Evolutionary conservation across 2,797 vertebrate species (phyloP), one percentile per base, ranked within the genome.

Genomic region (Saxicola maurus): DNA sequence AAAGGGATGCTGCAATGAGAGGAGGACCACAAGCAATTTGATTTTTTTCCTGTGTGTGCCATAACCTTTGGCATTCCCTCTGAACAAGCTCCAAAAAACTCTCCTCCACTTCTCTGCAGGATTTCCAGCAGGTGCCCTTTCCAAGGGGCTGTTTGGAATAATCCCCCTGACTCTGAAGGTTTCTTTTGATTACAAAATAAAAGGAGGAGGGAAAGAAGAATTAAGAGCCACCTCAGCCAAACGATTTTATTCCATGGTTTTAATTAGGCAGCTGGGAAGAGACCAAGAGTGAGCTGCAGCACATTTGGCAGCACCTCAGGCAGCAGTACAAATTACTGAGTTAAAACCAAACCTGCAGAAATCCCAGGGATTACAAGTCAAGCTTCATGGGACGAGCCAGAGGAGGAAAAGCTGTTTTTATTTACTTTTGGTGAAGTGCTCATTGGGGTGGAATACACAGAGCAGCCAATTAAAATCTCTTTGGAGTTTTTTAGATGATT

Each of bases 311-410:
- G 83, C 52, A 28, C 86, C 92, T 92, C 95, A 91, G 92, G 91
- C 89, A n/a, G 92, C 92, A 71, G 4, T 86, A 96, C 96, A 96
- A 96, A 97, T 96, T 62, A 92, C 96, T 95, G 92, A 73, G 78
- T 92, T 93, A 86, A 87, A 95, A 77, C 89, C 91, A 90, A 97
- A 97, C 96, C 96, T 94, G 87, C 93, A 88, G 95, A 96, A 94
- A 97, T 96, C 96, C 95, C 43, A 2, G 11, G 96, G 96, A 95
- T 97, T 96, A 96, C 3, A 17, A 62, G 11, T 8, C 91, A 86
- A 95, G 82, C 94, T 93, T 81, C 93, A 87, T 21, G n/a, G 94
- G 91, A 91, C 40, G 31, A 95, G 87, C 49, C 88, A 83, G 83
- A 61, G 56, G 89, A 93, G 68, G 91, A 89, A 95, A 93, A 92